Evolutionary conservation across 2,888 invertebrate species (phyloP).

Genomic region (Mesopsocus fuscifrons): DNA sequence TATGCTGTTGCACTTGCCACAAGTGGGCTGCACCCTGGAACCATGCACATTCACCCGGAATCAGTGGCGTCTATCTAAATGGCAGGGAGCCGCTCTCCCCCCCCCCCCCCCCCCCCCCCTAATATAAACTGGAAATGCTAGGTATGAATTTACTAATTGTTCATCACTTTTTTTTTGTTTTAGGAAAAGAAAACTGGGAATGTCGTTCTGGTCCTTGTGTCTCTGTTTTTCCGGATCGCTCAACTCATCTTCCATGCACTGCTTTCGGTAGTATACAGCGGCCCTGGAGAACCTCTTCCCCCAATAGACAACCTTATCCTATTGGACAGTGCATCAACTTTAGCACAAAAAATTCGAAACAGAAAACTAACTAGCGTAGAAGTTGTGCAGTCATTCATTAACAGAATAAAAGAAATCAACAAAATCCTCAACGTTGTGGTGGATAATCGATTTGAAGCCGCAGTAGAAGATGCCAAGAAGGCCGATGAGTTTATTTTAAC

Average conservation of each 20-base stretch:
- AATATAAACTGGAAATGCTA: too few relatives aligned
- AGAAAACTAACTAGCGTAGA: slow-evolving; percentile 38
- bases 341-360: slow-evolving; percentile 46
- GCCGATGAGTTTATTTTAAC: slow-evolving; percentile 47
- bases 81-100: too few relatives aligned
- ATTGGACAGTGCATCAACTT: slow-evolving; percentile 41
- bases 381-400: slow-evolving; percentile 52
- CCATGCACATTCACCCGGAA: too few relatives aligned
- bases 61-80: too few relatives aligned
- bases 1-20: too few relatives aligned
- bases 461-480: slow-evolving; percentile 53
- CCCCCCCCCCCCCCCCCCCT: too few relatives aligned
- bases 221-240: background rate
- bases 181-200: background rate
- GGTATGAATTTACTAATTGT: too few relatives aligned
- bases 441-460: slow-evolving; percentile 57
- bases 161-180: too few relatives aligned
- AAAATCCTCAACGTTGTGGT: slow-evolving; percentile 65
- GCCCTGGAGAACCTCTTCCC: slow-evolving; percentile 22
- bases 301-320: slow-evolving; percentile 26
- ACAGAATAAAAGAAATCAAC: slow-evolving; percentile 59
- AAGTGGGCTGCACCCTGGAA: too few relatives aligned
- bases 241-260: background rate
- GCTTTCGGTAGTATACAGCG: background rate
- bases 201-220: background rate